Evolutionary conservation across 2,113 vertebrate species (phyloP).

Genomic region (Pogonocichla stellata): DNA sequence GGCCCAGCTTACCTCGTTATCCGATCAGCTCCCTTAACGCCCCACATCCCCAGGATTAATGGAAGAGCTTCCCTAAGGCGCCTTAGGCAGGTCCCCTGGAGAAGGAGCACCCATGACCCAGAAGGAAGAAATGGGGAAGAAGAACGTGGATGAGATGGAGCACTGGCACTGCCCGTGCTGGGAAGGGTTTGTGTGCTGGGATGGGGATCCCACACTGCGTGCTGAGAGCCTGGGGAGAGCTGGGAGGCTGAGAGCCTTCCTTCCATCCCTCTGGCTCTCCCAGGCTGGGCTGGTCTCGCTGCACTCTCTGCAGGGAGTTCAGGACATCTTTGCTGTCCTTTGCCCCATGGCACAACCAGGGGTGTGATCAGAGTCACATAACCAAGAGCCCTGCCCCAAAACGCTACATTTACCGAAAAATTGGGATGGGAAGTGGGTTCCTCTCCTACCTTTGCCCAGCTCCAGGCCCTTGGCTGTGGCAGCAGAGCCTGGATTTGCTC

Average conservation of each 20-base stretch:
- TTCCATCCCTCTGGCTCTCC: not conserved
- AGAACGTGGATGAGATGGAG: not conserved
- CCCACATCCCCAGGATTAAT: constrained; percentile 57
- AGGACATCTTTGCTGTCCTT: not conserved
- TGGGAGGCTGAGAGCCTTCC: not conserved
- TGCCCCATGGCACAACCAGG: not conserved
- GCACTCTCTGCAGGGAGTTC: not conserved
- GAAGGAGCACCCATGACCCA: constrained; percentile 12
- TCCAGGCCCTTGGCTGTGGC: not conserved
- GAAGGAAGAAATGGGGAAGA: not conserved
- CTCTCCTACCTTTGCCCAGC: not conserved
- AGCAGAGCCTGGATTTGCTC: not conserved
- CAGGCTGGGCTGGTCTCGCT: not conserved
- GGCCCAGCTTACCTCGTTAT: constrained; percentile 43
- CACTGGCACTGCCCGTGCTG: not conserved
- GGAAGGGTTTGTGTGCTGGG: not conserved
- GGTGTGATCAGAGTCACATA: not conserved
- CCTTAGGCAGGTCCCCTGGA: constrained; percentile 26
- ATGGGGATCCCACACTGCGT: not conserved
- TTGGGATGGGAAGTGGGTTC: not conserved
- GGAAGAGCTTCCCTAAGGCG: constrained; percentile 43
- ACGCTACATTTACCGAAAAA: too few relatives aligned
- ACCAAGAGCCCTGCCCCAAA: not conserved
- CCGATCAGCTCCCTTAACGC: constrained; percentile 48
- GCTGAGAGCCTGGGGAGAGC: not conserved